phyloP scores from a whole-genome alignment of 2,888 invertebrate genomes.

The Catocala nupta region DNA sequence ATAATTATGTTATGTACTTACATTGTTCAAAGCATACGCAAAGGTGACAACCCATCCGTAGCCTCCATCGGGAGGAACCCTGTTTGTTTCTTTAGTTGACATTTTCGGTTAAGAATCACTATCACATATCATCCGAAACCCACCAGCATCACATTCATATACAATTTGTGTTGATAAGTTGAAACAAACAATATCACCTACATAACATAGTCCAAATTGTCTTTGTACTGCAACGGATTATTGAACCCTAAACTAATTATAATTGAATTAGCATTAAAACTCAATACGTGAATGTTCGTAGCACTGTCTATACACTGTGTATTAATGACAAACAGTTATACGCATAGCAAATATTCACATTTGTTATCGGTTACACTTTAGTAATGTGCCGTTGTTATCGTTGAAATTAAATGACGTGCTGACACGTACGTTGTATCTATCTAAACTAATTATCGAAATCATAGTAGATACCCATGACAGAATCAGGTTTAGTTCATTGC shows the following conservation, averaged over 20 bases:
- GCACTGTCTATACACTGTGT: constrained; percentile 39
- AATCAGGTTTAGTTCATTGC: constrained; percentile 8
- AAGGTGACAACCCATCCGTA: constrained; percentile 89
- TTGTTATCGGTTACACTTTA: constrained; percentile 75
- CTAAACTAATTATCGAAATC: constrained; percentile 32
- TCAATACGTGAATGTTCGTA: constrained; percentile 41
- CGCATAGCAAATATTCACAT: constrained; percentile 45
- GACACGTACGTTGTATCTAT: constrained; percentile 40
- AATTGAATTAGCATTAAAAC: constrained; percentile 28
- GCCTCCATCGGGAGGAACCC: constrained; percentile 89
- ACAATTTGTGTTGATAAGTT: neutral
- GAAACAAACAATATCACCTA: constrained; percentile 19
- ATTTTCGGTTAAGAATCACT: constrained; percentile 56
- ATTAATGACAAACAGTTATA: constrained; percentile 35
- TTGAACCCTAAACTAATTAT: constrained; percentile 40
- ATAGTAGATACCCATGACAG: constrained; percentile 13
- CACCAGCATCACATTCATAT: constrained; percentile 4
- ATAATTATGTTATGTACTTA: constrained; percentile 73
- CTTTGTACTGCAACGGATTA: constrained; percentile 34
- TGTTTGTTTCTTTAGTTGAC: constrained; percentile 65
- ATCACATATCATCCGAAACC: constrained; percentile 53
- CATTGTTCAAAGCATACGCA: constrained; percentile 88
- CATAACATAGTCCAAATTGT: constrained; percentile 43
- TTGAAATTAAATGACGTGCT: constrained; percentile 54
- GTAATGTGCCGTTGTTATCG: constrained; percentile 67